Evolutionary conservation across 2,797 vertebrate genomes (phyloP), one percentile per base, ranked within the genome.

Genomic region (Monodelphis domestica): DNA sequence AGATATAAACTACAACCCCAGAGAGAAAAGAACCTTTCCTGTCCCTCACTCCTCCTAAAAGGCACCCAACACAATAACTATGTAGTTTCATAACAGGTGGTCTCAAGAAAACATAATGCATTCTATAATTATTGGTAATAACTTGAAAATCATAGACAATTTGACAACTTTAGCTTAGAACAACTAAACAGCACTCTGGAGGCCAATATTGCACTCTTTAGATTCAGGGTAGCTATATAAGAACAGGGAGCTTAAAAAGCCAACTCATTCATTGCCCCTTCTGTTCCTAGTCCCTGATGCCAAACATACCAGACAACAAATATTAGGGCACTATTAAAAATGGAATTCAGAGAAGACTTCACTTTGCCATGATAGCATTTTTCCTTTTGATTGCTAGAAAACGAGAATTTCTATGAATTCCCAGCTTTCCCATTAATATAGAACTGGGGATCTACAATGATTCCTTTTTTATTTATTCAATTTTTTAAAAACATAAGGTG

Each of bases 61-160:
- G 6, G 89, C 2, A 26, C 54, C 55, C 50, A 88, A 57, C 29
- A 84, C 70, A 88, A 21, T 93, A 94, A 30, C 28, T 90, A 55
- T 95, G 94, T 53, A 94, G 78, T 30, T 96, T 96, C 57, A 94
- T 57, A 95, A 94, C 45, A 96, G 57, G 51, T 95, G 91, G 95
- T 94, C 96, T 97, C 30, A 95, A 95, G 84, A 96, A 94, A 95
- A 97, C 30, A 90, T 30, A 95, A 89, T 38, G 57, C 94, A 96
- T 93, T 95, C 91, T n/a, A 70, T 92, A 88, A 94, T 95, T 92
- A 92, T 88, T 95, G 59, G 38, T 92, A 97, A 93, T 95, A 97
- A 90, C 3, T 96, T 54, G 52, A 53, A 96, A 94, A 53, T 90
- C 94, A 96, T 90, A 97, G 45, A 17, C 90, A 54, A 38, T 95